Evolutionary conservation across 2,888 invertebrate genomes (phyloP), one percentile per base, ranked within the genome.

Genomic region (Protodeltote pygarga): DNA sequence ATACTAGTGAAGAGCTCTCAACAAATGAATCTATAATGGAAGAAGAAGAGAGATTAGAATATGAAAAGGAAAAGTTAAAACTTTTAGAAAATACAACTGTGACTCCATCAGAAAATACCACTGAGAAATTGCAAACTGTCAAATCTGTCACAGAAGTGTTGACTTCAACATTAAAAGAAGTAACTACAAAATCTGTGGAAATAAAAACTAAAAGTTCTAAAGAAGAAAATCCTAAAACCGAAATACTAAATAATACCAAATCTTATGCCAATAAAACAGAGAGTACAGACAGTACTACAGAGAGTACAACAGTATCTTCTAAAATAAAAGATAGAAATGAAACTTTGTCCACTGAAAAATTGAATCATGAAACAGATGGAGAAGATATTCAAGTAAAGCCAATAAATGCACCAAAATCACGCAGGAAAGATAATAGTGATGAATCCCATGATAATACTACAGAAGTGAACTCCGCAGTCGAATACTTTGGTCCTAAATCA

Each of bases 371-470:
- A 16, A 35, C 20, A 0, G 31, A 48, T 6, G 41, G 46, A 20
- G 42, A 24, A 48, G 71, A 65, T 31, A 52, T 67, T 20, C 59
- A 58, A 54, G 62, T 69, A 0, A 70, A 32, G 28, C 5, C 4
- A 11, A 15, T 37, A 10, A 2, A 37, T n/a, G 19, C 37, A 17
- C 6, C 3, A 2, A 9, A 5, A 2, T 13, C 5, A 24, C 53
- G 54, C 2, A 40, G 23, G 11, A 35, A 27, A 4, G 8, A 8
- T n/a, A 10, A 40, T 5, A 13, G 10, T 1, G 8, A 15, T 1
- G 14, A 16, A 11, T 5, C 15, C 9, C 2, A 6, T 5, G 24
- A 3, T 19, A 37, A 15, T 6, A 33, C 2, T 5, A 35, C 24
- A 13, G 20, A 19, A 32, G 1, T 17, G 13, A 15, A 14, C n/a